These are phyloP conservation scores for Muscina levida DNA, from an alignment of 2,888 invertebrate genomes.

Conservation along the genomic window DNA sequence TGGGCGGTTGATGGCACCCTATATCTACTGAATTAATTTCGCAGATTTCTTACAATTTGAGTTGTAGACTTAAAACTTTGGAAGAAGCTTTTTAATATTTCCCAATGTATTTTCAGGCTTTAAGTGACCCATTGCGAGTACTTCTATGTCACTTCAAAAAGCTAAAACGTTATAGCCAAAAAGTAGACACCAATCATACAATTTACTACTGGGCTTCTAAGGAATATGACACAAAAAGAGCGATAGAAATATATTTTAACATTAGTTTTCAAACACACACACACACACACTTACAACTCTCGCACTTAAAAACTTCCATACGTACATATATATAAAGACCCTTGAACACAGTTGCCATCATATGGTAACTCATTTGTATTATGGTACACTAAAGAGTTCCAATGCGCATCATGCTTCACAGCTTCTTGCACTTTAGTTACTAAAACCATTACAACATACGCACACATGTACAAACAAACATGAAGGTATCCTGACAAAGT, in stretches of 20 bases:
- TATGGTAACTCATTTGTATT: slow-evolving; percentile 51
- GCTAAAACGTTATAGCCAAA: too few species aligned
- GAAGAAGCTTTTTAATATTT: too few species aligned
- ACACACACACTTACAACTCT: not conserved
- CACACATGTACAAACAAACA: slow-evolving; percentile 4
- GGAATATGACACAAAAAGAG: slow-evolving; percentile 1
- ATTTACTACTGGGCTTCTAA: slow-evolving; percentile 28
- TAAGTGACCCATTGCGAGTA: too few species aligned
- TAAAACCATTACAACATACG: slow-evolving; percentile 50
- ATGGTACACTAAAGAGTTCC: slow-evolving; percentile 47
- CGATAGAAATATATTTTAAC: slow-evolving; percentile 44
- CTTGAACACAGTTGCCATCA: not conserved
- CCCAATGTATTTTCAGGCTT: too few species aligned
- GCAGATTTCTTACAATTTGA: too few species aligned
- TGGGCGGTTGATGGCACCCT: too few species aligned
- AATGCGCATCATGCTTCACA: slow-evolving; percentile 63
- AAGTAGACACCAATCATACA: too few species aligned
- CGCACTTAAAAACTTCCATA: not conserved
- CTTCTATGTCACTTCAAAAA: too few species aligned
- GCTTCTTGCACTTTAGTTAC: slow-evolving; percentile 64
- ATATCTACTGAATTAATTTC: too few species aligned
- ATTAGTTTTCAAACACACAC: slow-evolving; percentile 21
- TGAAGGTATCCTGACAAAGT: not conserved
- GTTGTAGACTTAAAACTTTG: too few species aligned
- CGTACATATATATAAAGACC: slow-evolving; percentile 18